Percentiles rank a stretch among this genome's conserved stretches.
These are phyloP conservation scores for Theonella swinhoei DNA, from an alignment of 37 sponge, comb jelly and placozoan genomes.

Conservation along the genomic window DNA sequence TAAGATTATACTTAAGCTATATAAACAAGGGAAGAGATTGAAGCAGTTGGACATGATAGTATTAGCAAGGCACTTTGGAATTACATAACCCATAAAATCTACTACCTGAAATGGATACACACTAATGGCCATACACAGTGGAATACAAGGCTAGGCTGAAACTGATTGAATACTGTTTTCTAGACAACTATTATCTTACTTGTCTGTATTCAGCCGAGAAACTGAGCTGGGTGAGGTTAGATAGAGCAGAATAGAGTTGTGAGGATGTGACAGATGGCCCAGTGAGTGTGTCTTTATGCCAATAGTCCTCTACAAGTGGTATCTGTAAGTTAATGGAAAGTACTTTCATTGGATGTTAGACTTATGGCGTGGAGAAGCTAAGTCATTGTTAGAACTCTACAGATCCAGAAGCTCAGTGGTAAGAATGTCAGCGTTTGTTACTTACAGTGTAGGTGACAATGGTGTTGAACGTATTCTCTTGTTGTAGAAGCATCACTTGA, in stretches of 20 bases:
- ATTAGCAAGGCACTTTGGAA: too few species aligned
- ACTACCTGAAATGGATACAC: too few species aligned
- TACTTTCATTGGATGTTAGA: background rate
- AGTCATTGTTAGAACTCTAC: too few species aligned
- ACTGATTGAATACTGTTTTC: too few species aligned
- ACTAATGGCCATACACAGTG: too few species aligned
- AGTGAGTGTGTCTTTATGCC: conserved; percentile 37
- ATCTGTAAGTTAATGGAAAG: conserved; percentile 20
- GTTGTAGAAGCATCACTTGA: background rate
- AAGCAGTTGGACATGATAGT: background rate
- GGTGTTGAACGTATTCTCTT: background rate
- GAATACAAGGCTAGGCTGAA: too few species aligned
- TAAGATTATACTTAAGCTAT: too few species aligned
- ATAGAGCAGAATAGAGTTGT: conserved; percentile 51
- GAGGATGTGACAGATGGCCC: conserved; percentile 33
- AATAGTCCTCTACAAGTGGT: conserved; percentile 52
- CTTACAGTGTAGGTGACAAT: conserved; percentile 23
- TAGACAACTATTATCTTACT: too few species aligned
- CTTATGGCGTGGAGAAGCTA: too few species aligned
- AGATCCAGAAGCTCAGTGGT: background rate
- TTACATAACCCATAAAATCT: too few species aligned
- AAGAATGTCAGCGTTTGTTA: background rate
- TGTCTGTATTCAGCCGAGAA: conserved; percentile 41
- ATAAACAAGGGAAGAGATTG: background rate
- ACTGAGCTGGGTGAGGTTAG: conserved; percentile 58